Conservation (phyloP, 2,888 invertebrate genomes). For the Sceliomorpha sp. region DNA sequence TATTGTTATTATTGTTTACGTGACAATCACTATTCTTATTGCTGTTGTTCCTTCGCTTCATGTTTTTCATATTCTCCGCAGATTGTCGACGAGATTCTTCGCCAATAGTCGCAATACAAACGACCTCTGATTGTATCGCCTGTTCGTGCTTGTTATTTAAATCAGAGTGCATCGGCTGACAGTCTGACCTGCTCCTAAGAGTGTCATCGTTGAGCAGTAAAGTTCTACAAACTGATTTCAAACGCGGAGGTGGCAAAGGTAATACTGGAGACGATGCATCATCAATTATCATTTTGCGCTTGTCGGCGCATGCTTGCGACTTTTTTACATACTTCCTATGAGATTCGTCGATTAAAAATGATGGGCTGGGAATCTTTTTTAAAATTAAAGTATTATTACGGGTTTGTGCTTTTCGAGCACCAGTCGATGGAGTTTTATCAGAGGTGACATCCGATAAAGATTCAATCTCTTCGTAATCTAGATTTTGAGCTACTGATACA, state of each 20-base stretch:
- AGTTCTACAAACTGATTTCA: no score
- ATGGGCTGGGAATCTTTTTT: slow-evolving; percentile 78
- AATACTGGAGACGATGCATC: slow-evolving; percentile 51
- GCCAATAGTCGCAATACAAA: no score
- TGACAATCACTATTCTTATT: slow-evolving; percentile 9
- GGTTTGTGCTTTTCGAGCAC: slow-evolving; percentile 88
- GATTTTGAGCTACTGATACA: slow-evolving; percentile 75
- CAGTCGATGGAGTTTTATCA: slow-evolving; percentile 84
- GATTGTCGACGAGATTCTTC: no score
- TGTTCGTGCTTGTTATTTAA: no score
- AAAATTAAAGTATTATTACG: slow-evolving; percentile 78
- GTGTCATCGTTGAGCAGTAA: no score
- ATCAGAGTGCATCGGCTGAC: no score
- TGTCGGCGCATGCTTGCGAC: slow-evolving; percentile 39
- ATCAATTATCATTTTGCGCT: slow-evolving; percentile 59
- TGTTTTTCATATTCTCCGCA: slow-evolving; percentile 23
- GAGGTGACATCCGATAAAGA: slow-evolving; percentile 79
- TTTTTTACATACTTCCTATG: slow-evolving; percentile 63
- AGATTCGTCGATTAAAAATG: slow-evolving; percentile 76
- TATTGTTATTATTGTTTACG: slow-evolving; percentile 70
- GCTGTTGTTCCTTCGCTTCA: slow-evolving; percentile 32
- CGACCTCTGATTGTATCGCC: no score
- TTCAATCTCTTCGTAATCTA: slow-evolving; percentile 78
- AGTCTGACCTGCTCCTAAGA: no score
- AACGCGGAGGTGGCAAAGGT: slow-evolving; percentile 9